phyloP scores from a whole-genome alignment of 2,113 vertebrate genomes.

The Sylvilagus bachmani region DNA sequence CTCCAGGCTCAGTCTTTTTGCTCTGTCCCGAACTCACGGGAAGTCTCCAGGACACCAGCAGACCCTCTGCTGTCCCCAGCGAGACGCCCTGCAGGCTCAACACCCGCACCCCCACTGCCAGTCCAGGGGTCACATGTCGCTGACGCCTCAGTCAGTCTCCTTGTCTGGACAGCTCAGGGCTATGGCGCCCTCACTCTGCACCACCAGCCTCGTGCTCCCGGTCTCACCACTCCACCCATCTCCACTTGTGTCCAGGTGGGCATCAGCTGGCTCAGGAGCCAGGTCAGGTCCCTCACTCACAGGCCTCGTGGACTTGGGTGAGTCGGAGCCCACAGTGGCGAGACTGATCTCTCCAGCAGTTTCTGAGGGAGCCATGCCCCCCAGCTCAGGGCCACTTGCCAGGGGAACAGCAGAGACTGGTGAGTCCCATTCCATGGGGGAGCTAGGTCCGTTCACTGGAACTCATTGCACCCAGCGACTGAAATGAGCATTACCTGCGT shows the following conservation, averaged over 20 bases:
- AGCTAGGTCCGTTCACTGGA: background rate
- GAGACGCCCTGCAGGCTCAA: background rate
- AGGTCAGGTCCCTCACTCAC: fast-evolving
- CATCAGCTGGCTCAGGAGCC: fast-evolving
- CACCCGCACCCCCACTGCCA: fast-evolving
- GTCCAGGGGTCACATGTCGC: background rate
- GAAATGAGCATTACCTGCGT: background rate
- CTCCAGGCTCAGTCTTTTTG: background rate
- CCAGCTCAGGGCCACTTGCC: no score
- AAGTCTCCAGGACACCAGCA: background rate
- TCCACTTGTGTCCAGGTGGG: fast-evolving
- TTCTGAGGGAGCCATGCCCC: background rate
- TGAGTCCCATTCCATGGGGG: background rate
- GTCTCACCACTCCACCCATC: no score
- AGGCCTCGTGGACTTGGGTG: fast-evolving
- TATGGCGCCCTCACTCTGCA: background rate
- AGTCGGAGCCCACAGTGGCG: fast-evolving
- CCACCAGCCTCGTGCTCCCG: background rate
- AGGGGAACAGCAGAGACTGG: background rate
- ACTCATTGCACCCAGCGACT: background rate
- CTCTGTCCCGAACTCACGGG: background rate
- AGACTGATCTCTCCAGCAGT: fast-evolving
- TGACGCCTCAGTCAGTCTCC: background rate
- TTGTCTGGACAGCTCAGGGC: background rate
- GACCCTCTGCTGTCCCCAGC: background rate